Base-by-base conservation (phyloP, 35 echinoderm and acorn worm species). In the Chiridota heheva region DNA sequence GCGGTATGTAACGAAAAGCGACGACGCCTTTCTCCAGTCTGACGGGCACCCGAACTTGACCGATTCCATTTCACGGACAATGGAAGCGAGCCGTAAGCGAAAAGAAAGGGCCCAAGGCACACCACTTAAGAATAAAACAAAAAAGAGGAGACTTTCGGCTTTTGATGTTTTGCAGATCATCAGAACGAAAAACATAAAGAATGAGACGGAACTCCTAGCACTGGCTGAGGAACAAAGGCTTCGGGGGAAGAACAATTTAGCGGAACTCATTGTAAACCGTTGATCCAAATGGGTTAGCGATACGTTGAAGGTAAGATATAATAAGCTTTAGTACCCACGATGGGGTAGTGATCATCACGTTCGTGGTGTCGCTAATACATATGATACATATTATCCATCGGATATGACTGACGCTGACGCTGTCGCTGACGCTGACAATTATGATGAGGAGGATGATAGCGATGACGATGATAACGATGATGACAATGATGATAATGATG, bases 1-100 rank as follows among this genome's bases (percentile, higher is more conserved):
- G 42, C 22, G 40, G 20, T 74, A 84, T 36, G 82, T 84, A n/a
- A 61, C 44, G 26, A 84, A 84, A 43, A 48, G 58, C 8, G 67
- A 84, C 36, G 29, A 58, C 1, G n/a, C n/a, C n/a, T 13, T 40
- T 7, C 35, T 73, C 2, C 44, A 73, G 1, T 72, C 63, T 5
- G 34, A 37, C n/a, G 68, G 66, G 7, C 82, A 84, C 35, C 82
- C 82, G 2, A 40, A 73, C 42, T 40, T 73, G 12, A 39, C 0
- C 7, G 36, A 51, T n/a, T n/a, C n/a, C n/a, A n/a, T n/a, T n/a
- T 44, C 40, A 3, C 30, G 37, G 51, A 25, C 72, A 24, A 76
- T 30, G 1, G 72, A 40, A 28, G 70, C 70, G 30, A 73, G 70
- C 31, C 41, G 7, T 27, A 0, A n/a, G 70, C 70, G 39, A 27